Base-by-base conservation (phyloP, 2,797 vertebrate species). In the Liasis olivaceus region DNA sequence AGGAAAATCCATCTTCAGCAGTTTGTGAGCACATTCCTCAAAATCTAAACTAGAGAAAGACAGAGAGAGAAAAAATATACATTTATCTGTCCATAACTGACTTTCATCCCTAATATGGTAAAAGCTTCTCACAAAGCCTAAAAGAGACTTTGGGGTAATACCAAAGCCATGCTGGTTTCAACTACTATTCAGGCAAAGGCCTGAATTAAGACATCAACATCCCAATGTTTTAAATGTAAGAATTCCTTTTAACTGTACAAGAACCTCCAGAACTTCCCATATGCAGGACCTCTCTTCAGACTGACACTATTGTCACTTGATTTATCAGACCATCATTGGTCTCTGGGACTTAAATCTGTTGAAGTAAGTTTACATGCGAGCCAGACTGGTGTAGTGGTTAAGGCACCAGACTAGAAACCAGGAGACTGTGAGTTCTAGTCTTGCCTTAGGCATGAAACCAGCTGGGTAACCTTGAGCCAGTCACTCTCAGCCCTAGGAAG, bases 1-100 rank as follows among this genome's bases (percentile, higher is more conserved):
- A 0, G 99, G 99, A 94, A 99, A 99, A 90, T 99, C 99, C 99
- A 99, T 99, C 98, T 99, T 99, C 96, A 99, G 98, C 95, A 99
- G 96, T 95, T 99, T 99, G 96, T 99, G 99, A 93, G 99, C 99
- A 51, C 99, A 99, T 97, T 99, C 99, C 97, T 99, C 99, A 97
- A 99, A 99, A 97, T 99, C 99, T 98, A 99, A 99, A 97, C 99
- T 99, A 96, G n/a, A 93, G 72, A 94, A 92, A 96, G 95, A 28
- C 93, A 26, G 93, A 96, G 94, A 96, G 94, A 94, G 96, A 54
- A 11, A 58, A 84, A 87, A 47, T n/a, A 58, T 51, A 84, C 22
- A 24, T 81, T 81, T 81, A 81, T 81, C 72, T 81, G 72, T 88
- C 42, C 60, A 92, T 81, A 86, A 89, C 14, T 20, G 24, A 87